Conservation (phyloP, 2,888 invertebrate genomes). For the Rhagophthalmus giganteus region DNA sequence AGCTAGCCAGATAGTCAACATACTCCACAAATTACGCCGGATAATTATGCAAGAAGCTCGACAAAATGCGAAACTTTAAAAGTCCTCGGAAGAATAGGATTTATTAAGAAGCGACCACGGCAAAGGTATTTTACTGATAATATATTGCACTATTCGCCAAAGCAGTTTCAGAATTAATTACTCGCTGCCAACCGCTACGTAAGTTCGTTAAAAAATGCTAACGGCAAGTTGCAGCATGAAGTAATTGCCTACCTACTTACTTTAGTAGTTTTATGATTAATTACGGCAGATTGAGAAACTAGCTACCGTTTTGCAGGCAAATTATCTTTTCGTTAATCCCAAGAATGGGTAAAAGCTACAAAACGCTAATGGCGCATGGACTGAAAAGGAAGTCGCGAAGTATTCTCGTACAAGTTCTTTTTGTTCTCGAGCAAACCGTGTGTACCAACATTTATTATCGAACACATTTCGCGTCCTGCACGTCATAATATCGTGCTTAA, state of each 20-base stretch:
- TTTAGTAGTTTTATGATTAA: constrained; percentile 1
- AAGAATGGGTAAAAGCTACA: too few relatives aligned
- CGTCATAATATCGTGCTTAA: too few relatives aligned
- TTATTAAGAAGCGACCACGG: constrained; percentile 9
- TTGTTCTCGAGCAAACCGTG: too few relatives aligned
- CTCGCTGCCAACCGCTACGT: neutral
- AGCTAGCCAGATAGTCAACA: constrained; percentile 6
- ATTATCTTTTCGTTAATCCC: too few relatives aligned
- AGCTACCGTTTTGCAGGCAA: too few relatives aligned
- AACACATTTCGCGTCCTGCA: too few relatives aligned
- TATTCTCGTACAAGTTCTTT: too few relatives aligned
- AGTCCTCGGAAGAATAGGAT: constrained; percentile 18
- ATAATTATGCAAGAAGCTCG: constrained; percentile 20
- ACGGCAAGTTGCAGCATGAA: neutral
- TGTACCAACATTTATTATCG: too few relatives aligned
- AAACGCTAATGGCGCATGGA: too few relatives aligned
- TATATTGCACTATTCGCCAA: neutral
- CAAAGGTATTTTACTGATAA: constrained; percentile 5
- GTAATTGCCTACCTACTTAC: too few relatives aligned
- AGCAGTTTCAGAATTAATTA: constrained; percentile 10
- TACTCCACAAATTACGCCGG: constrained; percentile 11
- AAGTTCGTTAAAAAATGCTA: neutral
- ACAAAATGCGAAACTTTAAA: constrained; percentile 19
- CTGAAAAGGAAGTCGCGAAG: too few relatives aligned
- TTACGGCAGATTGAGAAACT: too few relatives aligned